Base-by-base conservation (phyloP, 2,888 invertebrate species). In the Ommatoiulus sabulosus region DNA sequence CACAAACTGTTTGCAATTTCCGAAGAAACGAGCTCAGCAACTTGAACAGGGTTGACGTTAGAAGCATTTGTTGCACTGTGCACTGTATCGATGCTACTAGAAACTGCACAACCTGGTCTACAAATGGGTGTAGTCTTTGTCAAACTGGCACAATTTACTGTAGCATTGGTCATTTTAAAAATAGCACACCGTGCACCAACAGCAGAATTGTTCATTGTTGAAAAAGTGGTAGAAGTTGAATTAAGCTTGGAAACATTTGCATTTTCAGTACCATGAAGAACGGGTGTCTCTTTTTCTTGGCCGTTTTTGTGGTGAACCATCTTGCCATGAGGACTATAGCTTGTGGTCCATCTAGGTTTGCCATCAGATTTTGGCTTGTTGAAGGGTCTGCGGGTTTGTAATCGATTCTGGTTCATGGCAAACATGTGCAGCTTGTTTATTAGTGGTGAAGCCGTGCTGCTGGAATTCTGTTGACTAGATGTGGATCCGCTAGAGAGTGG, bases 291-390 rank as follows among this genome's bases (percentile, higher is more conserved):
- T 8, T 72, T 72, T 0, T 20, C 72, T 72, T 72, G 72, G 3
- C 72, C 72, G 24, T 72, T 72, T 24, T 72, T 72, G 72, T 72
- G 72, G 72, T 72, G 24, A 20, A n/a, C n/a, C 72, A 72, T 72
- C 24, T 72, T 72, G n/a, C 72, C 72, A 24, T 72, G 72, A 24
- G 72, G 72, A 24, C 72, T 72, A 24, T 72, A 72, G 20, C 72
- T 24, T 7, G 72, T 72, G 24, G 72, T 72, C 72, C 72, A 72
- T 24, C 72, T 72, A 8, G 72, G 72, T 24, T 72, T 20, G 24
- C 72, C 72, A 72, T 72, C 72, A 24, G 72, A 24, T 10, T 24
- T 72, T 72, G 72, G 72, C 8, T 72, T 72, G 72, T 72, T 72
- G 24, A 72, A 72, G 24, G 72, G 72, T 20, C 7, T 72, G 20